Percentiles rank a stretch among this genome's conserved stretches.
These are phyloP conservation scores for Sebastes melanostomus DNA, from an alignment of 2,797 vertebrate species.

Conservation along the genomic window DNA sequence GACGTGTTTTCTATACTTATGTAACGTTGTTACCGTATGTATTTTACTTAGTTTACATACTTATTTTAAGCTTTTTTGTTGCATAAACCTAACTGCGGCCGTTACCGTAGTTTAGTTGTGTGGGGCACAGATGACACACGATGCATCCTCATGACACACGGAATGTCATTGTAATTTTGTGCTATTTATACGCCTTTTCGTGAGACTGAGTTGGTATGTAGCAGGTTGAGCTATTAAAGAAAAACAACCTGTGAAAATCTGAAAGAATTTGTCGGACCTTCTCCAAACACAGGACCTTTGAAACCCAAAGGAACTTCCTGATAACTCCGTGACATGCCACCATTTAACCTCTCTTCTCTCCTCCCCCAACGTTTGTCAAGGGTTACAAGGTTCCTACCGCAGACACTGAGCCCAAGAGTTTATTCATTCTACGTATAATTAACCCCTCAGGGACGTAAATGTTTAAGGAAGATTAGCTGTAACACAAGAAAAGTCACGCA, in stretches of 20 bases:
- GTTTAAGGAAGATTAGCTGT: constrained; percentile 31
- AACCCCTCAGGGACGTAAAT: constrained; percentile 46
- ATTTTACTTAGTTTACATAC: too few relatives aligned
- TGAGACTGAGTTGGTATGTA: too few relatives aligned
- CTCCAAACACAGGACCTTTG: background rate
- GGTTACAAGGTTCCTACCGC: background rate
- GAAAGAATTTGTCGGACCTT: background rate
- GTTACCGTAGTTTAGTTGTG: too few relatives aligned
- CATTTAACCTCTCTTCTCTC: background rate
- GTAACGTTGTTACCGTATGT: too few relatives aligned
- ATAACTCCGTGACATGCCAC: constrained; percentile 1
- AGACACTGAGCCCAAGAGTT: background rate
- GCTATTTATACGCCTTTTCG: too few relatives aligned
- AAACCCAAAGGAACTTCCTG: background rate
- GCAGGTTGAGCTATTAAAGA: background rate
- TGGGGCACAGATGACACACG: too few relatives aligned
- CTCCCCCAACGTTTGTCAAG: background rate
- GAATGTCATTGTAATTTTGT: background rate
- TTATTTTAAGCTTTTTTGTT: too few relatives aligned
- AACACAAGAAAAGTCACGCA: background rate
- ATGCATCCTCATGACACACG: accelerated
- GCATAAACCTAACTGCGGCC: accelerated
- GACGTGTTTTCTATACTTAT: too few relatives aligned
- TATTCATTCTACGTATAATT: constrained; percentile 54
- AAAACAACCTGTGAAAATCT: background rate